Evolutionary conservation across 1,140 invertebrate species (phyloP).

Genomic region (Cecropterus lyciades): DNA sequence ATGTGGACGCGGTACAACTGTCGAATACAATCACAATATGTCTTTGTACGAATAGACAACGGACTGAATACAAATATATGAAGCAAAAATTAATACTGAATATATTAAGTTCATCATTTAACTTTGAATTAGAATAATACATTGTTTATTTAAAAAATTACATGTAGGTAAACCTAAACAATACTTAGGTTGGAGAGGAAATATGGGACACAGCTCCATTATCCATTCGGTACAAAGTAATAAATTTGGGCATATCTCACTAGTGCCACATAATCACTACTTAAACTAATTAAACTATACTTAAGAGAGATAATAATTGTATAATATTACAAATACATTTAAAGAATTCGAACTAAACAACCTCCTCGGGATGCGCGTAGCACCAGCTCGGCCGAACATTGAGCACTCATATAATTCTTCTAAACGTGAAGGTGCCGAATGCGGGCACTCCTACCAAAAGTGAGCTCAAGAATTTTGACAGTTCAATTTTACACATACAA

Average conservation of each 20-base stretch:
- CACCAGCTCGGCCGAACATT: conserved; percentile 33
- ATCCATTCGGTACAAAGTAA: conserved; percentile 7
- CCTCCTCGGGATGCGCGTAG: conserved; percentile 31
- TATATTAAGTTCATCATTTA: not conserved
- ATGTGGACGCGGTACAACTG: conserved; percentile 1
- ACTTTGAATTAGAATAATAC: not conserved
- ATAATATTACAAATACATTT: conserved; percentile 31
- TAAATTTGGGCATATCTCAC: conserved; percentile 7
- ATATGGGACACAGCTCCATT: not conserved
- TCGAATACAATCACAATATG: conserved; percentile 18
- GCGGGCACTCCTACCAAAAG: conserved; percentile 19
- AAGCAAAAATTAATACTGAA: not conserved
- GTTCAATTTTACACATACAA: conserved; percentile 2
- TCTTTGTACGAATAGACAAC: conserved; percentile 4
- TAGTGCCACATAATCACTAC: conserved; percentile 23
- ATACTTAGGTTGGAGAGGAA: not conserved
- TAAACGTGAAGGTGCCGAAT: not conserved
- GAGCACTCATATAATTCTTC: conserved; percentile 32
- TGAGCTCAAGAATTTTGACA: conserved; percentile 27
- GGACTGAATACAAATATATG: no score
- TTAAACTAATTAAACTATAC: conserved; percentile 14
- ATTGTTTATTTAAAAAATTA: not conserved
- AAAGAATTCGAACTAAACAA: conserved; percentile 34
- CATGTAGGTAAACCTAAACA: not conserved
- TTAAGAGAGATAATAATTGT: conserved; percentile 28